Evolutionary conservation across 1,140 invertebrate genomes (phyloP).

Genomic region (Eueides isabella): DNA sequence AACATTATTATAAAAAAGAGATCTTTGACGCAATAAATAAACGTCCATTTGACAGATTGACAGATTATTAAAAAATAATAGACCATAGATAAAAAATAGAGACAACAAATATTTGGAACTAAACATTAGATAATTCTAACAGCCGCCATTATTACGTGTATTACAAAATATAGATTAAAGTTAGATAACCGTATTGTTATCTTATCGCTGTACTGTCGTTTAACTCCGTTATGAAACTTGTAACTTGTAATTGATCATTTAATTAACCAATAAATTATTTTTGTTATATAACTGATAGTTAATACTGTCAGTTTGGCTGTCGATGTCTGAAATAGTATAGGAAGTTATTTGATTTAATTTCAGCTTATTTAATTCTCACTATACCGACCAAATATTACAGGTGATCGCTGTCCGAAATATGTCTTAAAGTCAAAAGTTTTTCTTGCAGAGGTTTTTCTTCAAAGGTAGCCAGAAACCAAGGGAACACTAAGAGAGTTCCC

Average conservation of each 20-base stretch:
- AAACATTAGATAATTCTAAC: background rate
- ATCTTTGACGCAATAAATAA: background rate
- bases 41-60: background rate
- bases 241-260: conserved; percentile 18
- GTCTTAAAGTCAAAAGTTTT: too few relatives aligned
- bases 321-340: background rate
- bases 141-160: conserved; percentile 16
- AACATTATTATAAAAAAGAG: too few relatives aligned
- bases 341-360: background rate
- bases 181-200: conserved; percentile 27
- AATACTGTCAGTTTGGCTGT: background rate
- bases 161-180: conserved; percentile 21
- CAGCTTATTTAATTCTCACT: too few relatives aligned
- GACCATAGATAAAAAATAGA: conserved; percentile 1
- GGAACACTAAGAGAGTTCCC: too few relatives aligned
- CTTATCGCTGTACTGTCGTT: conserved; percentile 24
- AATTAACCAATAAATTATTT: conserved; percentile 13
- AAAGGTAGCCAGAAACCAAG: too few relatives aligned
- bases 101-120: background rate
- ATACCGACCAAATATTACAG: too few relatives aligned
- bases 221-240: conserved; percentile 31
- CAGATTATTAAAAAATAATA: background rate
- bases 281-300: conserved; percentile 6
- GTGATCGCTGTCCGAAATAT: too few relatives aligned
- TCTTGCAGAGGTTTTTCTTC: too few relatives aligned